These are phyloP conservation scores for Hydropsyche betteni DNA, from an alignment of 2,888 invertebrate genomes.

Conservation along the genomic window DNA sequence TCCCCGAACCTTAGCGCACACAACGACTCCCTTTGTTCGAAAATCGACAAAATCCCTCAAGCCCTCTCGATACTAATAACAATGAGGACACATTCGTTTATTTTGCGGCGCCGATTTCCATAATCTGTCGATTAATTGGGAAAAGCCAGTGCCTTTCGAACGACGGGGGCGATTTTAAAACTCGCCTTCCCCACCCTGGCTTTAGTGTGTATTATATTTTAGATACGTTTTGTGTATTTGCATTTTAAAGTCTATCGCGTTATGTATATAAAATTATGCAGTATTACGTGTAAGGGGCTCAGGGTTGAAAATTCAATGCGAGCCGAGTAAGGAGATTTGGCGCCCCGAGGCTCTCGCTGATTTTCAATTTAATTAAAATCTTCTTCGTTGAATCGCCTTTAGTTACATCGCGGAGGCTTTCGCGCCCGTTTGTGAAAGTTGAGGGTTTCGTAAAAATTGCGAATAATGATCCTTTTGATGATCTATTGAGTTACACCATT, in stretches of 20 bases:
- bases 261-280: no score
- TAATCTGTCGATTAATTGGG: conserved; percentile 28
- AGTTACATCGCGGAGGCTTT: no score
- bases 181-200: background rate
- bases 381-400: no score
- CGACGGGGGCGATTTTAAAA: conserved; percentile 15
- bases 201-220: background rate
- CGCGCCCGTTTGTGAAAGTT: no score
- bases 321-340: conserved; percentile 17
- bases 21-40: no score
- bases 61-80: background rate
- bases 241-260: no score
- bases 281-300: background rate
- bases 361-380: conserved; percentile 27
- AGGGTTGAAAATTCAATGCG: background rate
- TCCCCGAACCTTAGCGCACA: no score
- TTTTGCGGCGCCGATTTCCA: conserved; percentile 17
- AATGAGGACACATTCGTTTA: conserved; percentile 16
- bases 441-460: no score
- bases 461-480: no score
- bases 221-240: background rate
- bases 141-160: conserved; percentile 6
- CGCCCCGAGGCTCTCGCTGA: background rate
- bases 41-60: no score
- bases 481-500: no score